These are phyloP conservation scores for Ichneumon xanthorius DNA, from an alignment of 2,888 invertebrate genomes.

Conservation along the genomic window DNA sequence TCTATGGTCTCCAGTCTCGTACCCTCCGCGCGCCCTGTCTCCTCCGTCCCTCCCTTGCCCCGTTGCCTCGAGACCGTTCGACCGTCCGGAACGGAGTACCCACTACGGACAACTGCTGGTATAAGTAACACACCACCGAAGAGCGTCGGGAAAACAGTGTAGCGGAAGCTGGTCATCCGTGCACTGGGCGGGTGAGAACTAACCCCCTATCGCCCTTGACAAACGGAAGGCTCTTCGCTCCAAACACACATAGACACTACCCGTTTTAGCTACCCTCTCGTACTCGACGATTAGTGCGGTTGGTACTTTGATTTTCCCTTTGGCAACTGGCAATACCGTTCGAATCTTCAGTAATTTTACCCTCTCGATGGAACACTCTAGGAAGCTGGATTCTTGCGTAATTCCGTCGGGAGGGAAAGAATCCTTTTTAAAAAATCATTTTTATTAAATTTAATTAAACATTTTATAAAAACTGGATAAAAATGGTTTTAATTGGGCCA, in stretches of 20 bases:
- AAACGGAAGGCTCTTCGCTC: conserved; percentile 21
- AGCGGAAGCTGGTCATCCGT: conserved; percentile 50
- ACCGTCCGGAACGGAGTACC: conserved; percentile 58
- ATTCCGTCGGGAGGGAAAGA: not conserved
- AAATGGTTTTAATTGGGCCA: not conserved
- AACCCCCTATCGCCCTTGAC: conserved; percentile 57
- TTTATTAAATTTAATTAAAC: too few species aligned
- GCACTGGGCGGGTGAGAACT: conserved; percentile 51
- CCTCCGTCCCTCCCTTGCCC: conserved; percentile 24
- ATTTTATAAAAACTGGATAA: not conserved
- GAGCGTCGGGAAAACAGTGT: conserved; percentile 18
- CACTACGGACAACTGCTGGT: conserved; percentile 18
- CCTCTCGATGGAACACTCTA: too few species aligned
- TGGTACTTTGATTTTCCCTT: conserved; percentile 1
- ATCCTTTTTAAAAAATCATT: too few species aligned
- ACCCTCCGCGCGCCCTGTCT: conserved; percentile 1
- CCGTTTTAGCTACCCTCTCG: not conserved
- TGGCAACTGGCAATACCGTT: not conserved
- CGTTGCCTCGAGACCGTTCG: conserved; percentile 35
- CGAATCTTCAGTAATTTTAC: not conserved
- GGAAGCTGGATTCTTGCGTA: too few species aligned
- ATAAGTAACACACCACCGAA: conserved; percentile 25
- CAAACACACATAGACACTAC: conserved; percentile 43
- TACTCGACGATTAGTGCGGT: conserved; percentile 40
- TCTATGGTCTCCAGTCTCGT: conserved; percentile 16